phyloP scores from a whole-genome alignment of 2,113 vertebrate genomes.

The Macrotus californicus region DNA sequence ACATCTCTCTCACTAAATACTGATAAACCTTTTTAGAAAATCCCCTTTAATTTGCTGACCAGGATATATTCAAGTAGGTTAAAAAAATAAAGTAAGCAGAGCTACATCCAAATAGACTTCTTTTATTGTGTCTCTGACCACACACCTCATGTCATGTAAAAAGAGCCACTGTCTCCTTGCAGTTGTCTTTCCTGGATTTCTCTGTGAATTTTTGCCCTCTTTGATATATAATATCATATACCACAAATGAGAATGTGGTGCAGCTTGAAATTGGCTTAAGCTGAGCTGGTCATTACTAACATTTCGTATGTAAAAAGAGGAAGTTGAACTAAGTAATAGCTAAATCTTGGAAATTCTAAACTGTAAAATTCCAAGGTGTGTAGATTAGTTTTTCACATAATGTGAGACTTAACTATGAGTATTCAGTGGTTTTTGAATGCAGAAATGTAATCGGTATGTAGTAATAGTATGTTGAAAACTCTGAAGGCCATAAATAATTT shows the following conservation, averaged over 20 bases:
- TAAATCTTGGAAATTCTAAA: not conserved
- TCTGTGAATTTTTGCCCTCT: slow-evolving; percentile 42
- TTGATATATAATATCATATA: slow-evolving; percentile 57
- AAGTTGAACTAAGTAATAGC: slow-evolving; percentile 26
- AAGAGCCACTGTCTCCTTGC: not conserved
- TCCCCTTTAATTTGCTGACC: not conserved
- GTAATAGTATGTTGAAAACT: not conserved
- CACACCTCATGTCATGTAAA: slow-evolving; percentile 15
- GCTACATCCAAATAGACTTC: not conserved
- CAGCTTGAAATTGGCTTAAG: slow-evolving; percentile 19
- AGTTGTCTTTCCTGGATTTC: slow-evolving; percentile 60
- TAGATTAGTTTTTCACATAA: not conserved
- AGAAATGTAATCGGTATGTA: not conserved
- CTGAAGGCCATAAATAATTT: not conserved
- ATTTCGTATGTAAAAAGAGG: slow-evolving; percentile 21
- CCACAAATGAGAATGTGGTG: not conserved
- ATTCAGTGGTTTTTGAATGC: not conserved
- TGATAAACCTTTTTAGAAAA: not conserved
- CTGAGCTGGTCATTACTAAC: not conserved
- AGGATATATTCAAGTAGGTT: not conserved
- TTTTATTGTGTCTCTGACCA: not conserved
- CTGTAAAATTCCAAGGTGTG: not conserved
- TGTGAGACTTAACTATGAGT: not conserved
- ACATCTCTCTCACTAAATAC: not conserved
- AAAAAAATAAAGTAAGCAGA: not conserved